Percentiles rank a stretch among this genome's conserved stretches.
Conservation (phyloP, 2,888 invertebrate genomes). For the Allygus modestus region DNA sequence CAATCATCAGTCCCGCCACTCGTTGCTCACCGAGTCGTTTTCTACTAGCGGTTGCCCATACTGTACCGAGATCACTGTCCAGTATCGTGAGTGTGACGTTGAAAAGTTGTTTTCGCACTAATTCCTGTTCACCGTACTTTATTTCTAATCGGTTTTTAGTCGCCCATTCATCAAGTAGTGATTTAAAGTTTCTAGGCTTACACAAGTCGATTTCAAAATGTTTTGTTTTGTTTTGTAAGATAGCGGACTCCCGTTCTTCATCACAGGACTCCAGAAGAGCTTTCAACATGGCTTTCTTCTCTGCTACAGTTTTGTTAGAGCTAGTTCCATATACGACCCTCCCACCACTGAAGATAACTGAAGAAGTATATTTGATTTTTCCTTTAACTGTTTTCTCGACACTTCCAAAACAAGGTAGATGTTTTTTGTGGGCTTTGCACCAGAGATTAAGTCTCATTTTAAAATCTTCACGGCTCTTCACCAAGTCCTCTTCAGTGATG, state of each 20-base stretch:
- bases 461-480: not conserved
- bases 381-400: not conserved
- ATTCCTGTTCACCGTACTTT: not conserved
- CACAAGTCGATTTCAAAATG: slow-evolving; percentile 6
- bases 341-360: not conserved
- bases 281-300: slow-evolving; percentile 46
- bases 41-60: not conserved
- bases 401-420: not conserved
- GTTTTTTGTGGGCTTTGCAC: slow-evolving; percentile 19
- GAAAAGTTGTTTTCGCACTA: not conserved
- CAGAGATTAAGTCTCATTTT: slow-evolving; percentile 32
- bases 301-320: not conserved
- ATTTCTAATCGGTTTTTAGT: slow-evolving; percentile 19
- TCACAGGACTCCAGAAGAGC: slow-evolving; percentile 12
- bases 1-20: slow-evolving; percentile 28
- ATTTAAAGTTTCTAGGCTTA: slow-evolving; percentile 28
- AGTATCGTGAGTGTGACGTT: slow-evolving; percentile 28
- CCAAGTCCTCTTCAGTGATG: slow-evolving; percentile 40
- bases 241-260: slow-evolving; percentile 11
- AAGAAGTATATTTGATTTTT: slow-evolving; percentile 1
- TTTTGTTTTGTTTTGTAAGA: not conserved
- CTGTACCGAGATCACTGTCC: slow-evolving; percentile 3
- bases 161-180: slow-evolving; percentile 33
- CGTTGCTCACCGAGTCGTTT: slow-evolving; percentile 12
- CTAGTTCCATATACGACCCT: slow-evolving; percentile 30